phyloP scores from a whole-genome alignment of 2,113 vertebrate genomes.

The Cardinalis cardinalis region DNA sequence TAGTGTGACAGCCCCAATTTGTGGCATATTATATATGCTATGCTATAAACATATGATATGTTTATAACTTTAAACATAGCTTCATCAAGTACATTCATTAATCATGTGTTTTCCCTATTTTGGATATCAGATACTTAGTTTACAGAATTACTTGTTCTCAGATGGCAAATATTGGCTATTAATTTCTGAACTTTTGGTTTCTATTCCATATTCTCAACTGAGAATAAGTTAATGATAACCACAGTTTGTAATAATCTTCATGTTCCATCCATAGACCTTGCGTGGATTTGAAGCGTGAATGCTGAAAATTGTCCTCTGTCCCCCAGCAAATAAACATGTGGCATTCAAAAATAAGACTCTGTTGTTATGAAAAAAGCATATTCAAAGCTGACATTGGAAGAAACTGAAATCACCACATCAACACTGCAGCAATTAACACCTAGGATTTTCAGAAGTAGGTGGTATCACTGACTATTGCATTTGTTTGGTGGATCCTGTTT shows the following conservation, averaged over 20 bases:
- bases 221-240: background rate
- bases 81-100: background rate
- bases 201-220: background rate
- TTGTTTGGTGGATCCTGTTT: background rate
- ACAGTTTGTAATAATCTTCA: background rate
- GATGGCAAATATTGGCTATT: background rate
- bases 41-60: background rate
- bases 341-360: background rate
- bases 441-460: background rate
- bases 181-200: background rate
- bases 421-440: background rate
- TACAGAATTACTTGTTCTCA: background rate
- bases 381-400: background rate
- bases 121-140: background rate
- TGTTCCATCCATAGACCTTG: background rate
- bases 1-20: background rate
- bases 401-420: background rate
- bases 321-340: background rate
- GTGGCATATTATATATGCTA: background rate
- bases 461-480: background rate
- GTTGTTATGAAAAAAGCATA: background rate
- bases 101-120: background rate
- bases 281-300: background rate
- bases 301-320: background rate
- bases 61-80: background rate